A percentile compares a stretch with the other conserved stretches of the same genome.
Evolutionary conservation across 2,888 invertebrate species (phyloP).

Genomic region (Ectropis crepuscularia): DNA sequence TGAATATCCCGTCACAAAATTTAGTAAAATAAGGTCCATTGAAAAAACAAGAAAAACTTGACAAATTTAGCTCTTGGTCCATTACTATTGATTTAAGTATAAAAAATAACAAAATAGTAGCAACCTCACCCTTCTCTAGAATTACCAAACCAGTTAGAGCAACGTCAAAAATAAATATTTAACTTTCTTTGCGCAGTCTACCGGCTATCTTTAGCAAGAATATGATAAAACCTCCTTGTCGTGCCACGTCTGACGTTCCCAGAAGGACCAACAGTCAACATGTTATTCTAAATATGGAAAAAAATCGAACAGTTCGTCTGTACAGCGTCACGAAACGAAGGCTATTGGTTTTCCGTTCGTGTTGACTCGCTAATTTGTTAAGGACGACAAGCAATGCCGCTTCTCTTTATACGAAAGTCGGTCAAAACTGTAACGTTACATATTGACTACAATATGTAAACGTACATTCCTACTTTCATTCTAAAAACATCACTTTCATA

Average conservation of each 20-base stretch:
- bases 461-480: too few relatives aligned
- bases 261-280: conserved; percentile 74
- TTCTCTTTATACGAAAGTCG: conserved; percentile 30
- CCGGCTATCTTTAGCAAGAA: conserved; percentile 61
- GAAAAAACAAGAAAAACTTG: too few relatives aligned
- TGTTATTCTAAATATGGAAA: conserved; percentile 54
- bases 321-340: conserved; percentile 63
- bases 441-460: too few relatives aligned
- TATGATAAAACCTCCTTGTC: conserved; percentile 63
- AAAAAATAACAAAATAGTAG: conserved; percentile 48
- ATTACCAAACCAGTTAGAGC: conserved; percentile 73
- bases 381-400: conserved; percentile 58
- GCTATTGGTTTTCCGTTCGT: conserved; percentile 53
- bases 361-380: conserved; percentile 61
- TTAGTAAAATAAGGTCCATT: too few relatives aligned
- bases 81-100: neutral
- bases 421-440: too few relatives aligned
- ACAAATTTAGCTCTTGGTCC: too few relatives aligned
- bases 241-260: conserved; percentile 57
- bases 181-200: conserved; percentile 54
- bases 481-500: too few relatives aligned
- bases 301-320: conserved; percentile 56
- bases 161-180: conserved; percentile 59
- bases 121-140: conserved; percentile 63
- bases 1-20: too few relatives aligned